These are phyloP conservation scores for Brachyptera risi DNA, from an alignment of 2,888 invertebrate genomes.

Conservation along the genomic window DNA sequence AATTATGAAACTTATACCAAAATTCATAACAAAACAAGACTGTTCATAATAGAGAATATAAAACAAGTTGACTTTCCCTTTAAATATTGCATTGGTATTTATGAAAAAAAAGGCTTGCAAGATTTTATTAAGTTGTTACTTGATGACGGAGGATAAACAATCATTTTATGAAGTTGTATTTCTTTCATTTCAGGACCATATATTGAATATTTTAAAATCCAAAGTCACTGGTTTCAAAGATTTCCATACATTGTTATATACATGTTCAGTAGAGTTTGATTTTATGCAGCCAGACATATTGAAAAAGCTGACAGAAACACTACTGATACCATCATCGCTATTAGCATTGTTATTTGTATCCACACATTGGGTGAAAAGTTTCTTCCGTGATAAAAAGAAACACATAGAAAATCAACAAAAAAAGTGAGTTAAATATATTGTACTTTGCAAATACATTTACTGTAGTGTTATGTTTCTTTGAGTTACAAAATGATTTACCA, in stretches of 20 bases:
- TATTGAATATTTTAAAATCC: slow-evolving; percentile 65
- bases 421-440: slow-evolving; percentile 3
- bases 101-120: too few relatives aligned
- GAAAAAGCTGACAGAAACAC: slow-evolving; percentile 50
- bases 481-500: too few relatives aligned
- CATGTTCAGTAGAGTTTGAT: slow-evolving; percentile 72
- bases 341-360: slow-evolving; percentile 46
- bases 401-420: slow-evolving; percentile 22
- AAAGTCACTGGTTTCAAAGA: slow-evolving; percentile 64
- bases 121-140: too few relatives aligned
- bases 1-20: too few relatives aligned
- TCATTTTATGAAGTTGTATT: too few relatives aligned
- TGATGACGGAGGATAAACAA: too few relatives aligned
- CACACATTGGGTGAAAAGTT: slow-evolving; percentile 44
- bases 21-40: too few relatives aligned
- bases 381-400: slow-evolving; percentile 12
- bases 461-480: too few relatives aligned
- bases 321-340: slow-evolving; percentile 56
- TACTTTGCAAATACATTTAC: too few relatives aligned
- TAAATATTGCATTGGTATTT: too few relatives aligned
- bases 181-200: slow-evolving; percentile 56
- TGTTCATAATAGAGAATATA: too few relatives aligned
- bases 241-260: slow-evolving; percentile 74
- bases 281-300: slow-evolving; percentile 58
- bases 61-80: too few relatives aligned